These are phyloP conservation scores for Scrobipalpa costella DNA, from an alignment of 2,888 invertebrate genomes.

Conservation along the genomic window DNA sequence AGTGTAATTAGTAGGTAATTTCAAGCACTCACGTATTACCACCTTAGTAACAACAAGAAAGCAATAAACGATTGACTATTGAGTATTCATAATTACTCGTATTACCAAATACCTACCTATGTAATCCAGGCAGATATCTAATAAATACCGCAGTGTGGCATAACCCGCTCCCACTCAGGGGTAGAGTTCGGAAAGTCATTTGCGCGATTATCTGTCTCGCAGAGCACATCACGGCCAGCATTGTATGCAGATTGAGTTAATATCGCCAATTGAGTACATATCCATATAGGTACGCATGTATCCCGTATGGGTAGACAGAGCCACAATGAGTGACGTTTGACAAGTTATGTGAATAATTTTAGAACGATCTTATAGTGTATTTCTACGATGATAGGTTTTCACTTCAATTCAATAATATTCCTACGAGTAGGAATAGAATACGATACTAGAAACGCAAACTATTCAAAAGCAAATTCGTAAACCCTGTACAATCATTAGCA, in stretches of 20 bases:
- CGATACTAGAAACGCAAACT: not conserved
- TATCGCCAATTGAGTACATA: constrained; percentile 49
- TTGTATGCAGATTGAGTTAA: constrained; percentile 74
- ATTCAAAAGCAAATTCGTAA: not conserved
- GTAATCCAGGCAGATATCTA: not conserved
- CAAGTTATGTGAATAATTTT: too few relatives aligned
- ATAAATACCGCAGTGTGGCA: constrained; percentile 31
- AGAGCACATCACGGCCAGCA: constrained; percentile 62
- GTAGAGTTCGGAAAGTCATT: constrained; percentile 72
- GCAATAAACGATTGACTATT: too few relatives aligned
- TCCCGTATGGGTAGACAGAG: too few relatives aligned
- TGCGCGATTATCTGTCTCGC: constrained; percentile 72
- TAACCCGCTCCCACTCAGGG: constrained; percentile 49
- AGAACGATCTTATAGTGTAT: too few relatives aligned
- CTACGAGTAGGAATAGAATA: not conserved
- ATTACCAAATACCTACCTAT: not conserved
- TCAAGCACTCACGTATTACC: too few relatives aligned
- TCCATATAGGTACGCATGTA: too few relatives aligned
- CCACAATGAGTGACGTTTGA: too few relatives aligned
- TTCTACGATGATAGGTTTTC: too few relatives aligned
- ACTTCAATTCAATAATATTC: too few relatives aligned
- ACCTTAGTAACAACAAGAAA: too few relatives aligned
- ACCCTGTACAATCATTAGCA: constrained; percentile 6
- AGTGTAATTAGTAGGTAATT: too few relatives aligned
- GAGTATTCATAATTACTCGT: too few relatives aligned